These are phyloP conservation scores for Lycopodina hypogea DNA, from an alignment of 37 sponge, comb jelly and placozoan genomes.

Conservation along the genomic window DNA sequence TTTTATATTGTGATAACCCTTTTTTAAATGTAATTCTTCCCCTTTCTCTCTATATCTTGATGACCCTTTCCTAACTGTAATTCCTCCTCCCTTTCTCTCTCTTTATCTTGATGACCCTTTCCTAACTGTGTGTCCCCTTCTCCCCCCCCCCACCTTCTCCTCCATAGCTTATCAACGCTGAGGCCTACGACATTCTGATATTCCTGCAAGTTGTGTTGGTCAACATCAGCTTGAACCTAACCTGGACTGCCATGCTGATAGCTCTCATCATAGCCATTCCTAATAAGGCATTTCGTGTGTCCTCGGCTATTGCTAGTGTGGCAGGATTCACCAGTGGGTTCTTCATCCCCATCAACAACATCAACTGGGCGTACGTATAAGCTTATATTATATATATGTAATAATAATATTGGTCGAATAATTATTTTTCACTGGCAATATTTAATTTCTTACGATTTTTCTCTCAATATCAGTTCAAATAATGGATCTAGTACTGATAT, in stretches of 20 bases:
- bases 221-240: constrained; percentile 80
- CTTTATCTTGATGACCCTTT: neutral
- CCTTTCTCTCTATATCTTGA: neutral
- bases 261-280: constrained; percentile 73
- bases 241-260: constrained; percentile 78
- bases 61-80: neutral
- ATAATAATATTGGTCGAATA: neutral
- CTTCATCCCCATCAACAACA: constrained; percentile 62
- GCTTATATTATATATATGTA: no score
- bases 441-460: no score
- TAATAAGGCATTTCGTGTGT: constrained; percentile 45
- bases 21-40: neutral
- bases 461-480: no score
- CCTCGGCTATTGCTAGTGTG: constrained; percentile 67
- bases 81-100: neutral
- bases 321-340: constrained; percentile 92
- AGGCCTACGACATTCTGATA: constrained; percentile 23
- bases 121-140: neutral
- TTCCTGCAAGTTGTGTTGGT: constrained; percentile 56
- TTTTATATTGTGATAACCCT: no score
- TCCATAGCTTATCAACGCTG: constrained; percentile 46
- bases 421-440: neutral
- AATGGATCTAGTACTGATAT: neutral
- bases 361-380: constrained; percentile 54
- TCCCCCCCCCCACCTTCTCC: neutral